Evolutionary conservation across 2,797 vertebrate genomes (phyloP).

Genomic region (Argyrosomus regius): DNA sequence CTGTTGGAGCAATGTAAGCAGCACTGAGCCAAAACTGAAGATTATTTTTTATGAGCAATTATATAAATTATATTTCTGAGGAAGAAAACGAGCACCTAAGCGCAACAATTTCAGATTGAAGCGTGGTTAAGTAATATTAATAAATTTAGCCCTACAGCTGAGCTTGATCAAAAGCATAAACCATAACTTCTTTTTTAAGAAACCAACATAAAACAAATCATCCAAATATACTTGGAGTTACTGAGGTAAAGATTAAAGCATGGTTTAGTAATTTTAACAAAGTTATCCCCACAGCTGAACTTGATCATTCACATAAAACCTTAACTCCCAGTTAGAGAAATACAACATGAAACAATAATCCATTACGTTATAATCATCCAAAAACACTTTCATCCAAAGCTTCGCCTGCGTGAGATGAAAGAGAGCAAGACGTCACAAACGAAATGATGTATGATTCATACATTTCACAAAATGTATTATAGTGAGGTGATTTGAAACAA

Average conservation of each 20-base stretch:
- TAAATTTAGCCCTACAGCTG: slow-evolving; percentile 29
- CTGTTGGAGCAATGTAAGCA: slow-evolving; percentile 38
- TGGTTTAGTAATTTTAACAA: slow-evolving; percentile 41
- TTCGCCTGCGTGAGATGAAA: slow-evolving; percentile 28
- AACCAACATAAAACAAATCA: slow-evolving; percentile 32
- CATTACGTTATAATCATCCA: slow-evolving; percentile 33
- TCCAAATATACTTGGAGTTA: slow-evolving; percentile 24
- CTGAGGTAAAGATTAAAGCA: slow-evolving; percentile 52
- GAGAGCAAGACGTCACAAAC: slow-evolving; percentile 14
- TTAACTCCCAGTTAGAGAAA: slow-evolving; percentile 27
- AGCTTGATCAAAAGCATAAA: slow-evolving; percentile 50
- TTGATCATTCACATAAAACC: slow-evolving; percentile 50
- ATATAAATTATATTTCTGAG: slow-evolving; percentile 19
- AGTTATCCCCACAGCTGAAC: slow-evolving; percentile 51
- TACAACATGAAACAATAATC: slow-evolving; percentile 56
- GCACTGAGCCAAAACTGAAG: slow-evolving; percentile 27
- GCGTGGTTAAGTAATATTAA: slow-evolving; percentile 28
- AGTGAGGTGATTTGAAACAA: slow-evolving; percentile 46
- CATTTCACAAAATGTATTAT: slow-evolving; percentile 31
- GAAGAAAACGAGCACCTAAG: slow-evolving; percentile 4
- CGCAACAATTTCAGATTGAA: slow-evolving; percentile 22
- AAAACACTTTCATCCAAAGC: slow-evolving; percentile 32
- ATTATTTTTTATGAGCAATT: slow-evolving; percentile 44
- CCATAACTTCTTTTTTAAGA: slow-evolving; percentile 14
- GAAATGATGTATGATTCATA: slow-evolving; percentile 50